Evolutionary conservation across 2,797 vertebrate species (phyloP), one percentile per base, ranked within the genome.

Genomic region (Urosaurus nigricauda): DNA sequence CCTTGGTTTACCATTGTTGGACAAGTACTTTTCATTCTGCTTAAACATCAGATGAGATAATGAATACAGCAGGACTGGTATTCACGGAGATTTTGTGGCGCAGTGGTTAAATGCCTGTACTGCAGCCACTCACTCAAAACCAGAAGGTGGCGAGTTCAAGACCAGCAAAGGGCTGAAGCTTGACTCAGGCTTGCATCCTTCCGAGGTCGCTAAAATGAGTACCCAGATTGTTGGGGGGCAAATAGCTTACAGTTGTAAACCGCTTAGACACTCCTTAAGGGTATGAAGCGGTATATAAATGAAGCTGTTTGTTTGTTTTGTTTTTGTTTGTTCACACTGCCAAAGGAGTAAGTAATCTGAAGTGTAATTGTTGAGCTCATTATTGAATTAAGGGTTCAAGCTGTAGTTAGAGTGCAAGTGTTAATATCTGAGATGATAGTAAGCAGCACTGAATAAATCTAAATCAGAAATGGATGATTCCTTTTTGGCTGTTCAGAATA

Each of bases 41-140:
- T 93, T 95, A 94, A 93, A 89, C 90, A 93, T 94, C 93, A 95
- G 94, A 93, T 87, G 90, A 95, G 94, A 85, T 93, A 92, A 95
- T 71, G 86, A 93, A 86, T 86, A 87, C 65, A 86, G 94, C 86
- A 92, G 83, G 84, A 87, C 51, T 93, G 87, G 90, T 91, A 89
- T 90, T 92, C 90, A 94, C 94, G 95, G 84, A 90, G 73, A 78
- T 86, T 93, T 91, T 93, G n/a, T n/a, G n/a, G n/a, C n/a, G n/a
- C n/a, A n/a, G n/a, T n/a, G n/a, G n/a, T n/a, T n/a, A n/a, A n/a
- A n/a, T n/a, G n/a, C n/a, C n/a, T n/a, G n/a, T n/a, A n/a, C n/a
- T n/a, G n/a, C n/a, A n/a, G n/a, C n/a, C n/a, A n/a, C n/a, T n/a
- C n/a, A n/a, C n/a, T n/a, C n/a, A n/a, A n/a, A n/a, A n/a, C n/a